Base-by-base conservation (phyloP, 2,797 vertebrate species). In the Cuculus canorus region DNA sequence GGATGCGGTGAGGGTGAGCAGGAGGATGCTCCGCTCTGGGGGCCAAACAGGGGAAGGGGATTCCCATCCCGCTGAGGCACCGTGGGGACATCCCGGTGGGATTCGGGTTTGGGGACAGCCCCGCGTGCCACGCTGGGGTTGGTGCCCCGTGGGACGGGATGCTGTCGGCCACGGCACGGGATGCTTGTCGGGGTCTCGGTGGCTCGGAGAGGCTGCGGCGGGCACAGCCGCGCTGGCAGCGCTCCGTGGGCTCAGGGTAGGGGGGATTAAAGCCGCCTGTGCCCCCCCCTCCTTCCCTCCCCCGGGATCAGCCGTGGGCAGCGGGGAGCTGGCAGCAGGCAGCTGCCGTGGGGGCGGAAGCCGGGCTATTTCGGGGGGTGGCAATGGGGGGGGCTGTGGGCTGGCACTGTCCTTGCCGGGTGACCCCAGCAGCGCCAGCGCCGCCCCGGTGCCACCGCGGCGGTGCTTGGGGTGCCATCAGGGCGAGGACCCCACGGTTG, bases 311-410 rank as follows among this genome's bases (percentile, higher is more conserved):
- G 84, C 93, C 27, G 75, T 91, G 94, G 94, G 92, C 94, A 91
- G 93, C 92, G 23, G 93, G 92, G 93, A 94, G 86, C 90, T 88
- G 95, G 94, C 82, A 92, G 90, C 83, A 87, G 82, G 92, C 93
- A 96, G 96, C 90, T 96, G 90, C 93, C 33, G 45, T 93, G 96
- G 96, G 95, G 96, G 96, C 92, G 96, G 95, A 93, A 96, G 95
- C 96, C 0, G 32, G 90, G 90, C 93, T 96, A 95, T 96, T 96
- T 96, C 8, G 33, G 69, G 87, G 95, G 90, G 68, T n/a, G n/a
- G n/a, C n/a, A n/a, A n/a, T n/a, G 56, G 88, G 92, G 91, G 90
- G 93, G 95, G 92, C 82, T 17, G 35, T 28, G 90, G 93, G 95
- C 90, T 86, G 79, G 75, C 82, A 65, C 85, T 90, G 93, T 96